Evolutionary conservation across 2,113 vertebrate species (phyloP).

Genomic region (Myiagra hebetior): DNA sequence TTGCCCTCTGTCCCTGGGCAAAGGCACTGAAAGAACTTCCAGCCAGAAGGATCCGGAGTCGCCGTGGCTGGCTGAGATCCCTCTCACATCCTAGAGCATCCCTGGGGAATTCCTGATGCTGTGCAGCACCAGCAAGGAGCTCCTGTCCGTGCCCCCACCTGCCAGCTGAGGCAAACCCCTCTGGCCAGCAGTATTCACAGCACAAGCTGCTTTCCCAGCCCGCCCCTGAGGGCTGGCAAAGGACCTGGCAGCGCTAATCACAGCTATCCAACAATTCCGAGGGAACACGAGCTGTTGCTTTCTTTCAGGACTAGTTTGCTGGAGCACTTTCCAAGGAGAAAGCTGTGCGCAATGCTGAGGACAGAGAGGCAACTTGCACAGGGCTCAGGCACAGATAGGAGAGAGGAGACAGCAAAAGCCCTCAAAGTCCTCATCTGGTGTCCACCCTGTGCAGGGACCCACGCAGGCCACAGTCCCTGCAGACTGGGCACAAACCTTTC

Average conservation of each 20-base stretch:
- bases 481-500: neutral
- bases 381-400: neutral
- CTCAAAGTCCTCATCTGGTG: neutral
- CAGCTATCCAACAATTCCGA: neutral
- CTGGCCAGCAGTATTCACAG: neutral
- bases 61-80: neutral
- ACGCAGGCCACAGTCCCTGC: accelerated
- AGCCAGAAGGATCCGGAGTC: neutral
- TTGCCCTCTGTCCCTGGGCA: neutral
- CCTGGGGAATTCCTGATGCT: neutral
- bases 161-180: neutral
- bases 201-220: neutral
- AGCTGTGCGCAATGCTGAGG: neutral
- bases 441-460: neutral
- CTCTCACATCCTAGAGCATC: neutral
- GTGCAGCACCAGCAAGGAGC: neutral
- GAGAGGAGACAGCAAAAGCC: neutral
- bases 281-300: neutral
- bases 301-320: neutral
- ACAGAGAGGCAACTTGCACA: neutral
- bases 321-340: neutral
- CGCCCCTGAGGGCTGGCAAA: neutral
- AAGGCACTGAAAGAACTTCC: neutral
- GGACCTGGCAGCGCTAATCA: neutral
- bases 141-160: neutral